Conservation (phyloP, 1,140 invertebrate species). For the Stegodyphus mimosarum region DNA sequence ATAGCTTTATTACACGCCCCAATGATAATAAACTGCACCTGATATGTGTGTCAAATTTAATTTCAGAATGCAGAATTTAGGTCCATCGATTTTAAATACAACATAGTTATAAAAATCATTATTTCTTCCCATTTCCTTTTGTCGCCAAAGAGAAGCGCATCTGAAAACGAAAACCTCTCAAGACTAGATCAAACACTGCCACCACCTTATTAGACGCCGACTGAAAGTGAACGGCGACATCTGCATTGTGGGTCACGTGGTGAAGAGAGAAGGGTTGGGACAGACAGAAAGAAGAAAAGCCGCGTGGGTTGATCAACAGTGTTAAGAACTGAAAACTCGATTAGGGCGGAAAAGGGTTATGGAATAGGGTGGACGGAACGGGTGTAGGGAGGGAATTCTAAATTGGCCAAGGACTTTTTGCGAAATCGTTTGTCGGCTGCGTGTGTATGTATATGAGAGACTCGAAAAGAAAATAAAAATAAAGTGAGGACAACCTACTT, state of each 20-base stretch:
- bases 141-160: too few species aligned
- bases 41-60: too few species aligned
- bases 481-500: conserved; percentile 8
- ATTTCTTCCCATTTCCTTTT: too few species aligned
- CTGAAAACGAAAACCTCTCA: too few species aligned
- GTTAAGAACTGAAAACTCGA: conserved; percentile 28
- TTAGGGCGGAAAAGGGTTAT: conserved; percentile 39
- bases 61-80: too few species aligned
- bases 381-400: conserved; percentile 9
- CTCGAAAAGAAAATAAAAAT: conserved; percentile 1
- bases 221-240: background rate
- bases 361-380: background rate
- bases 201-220: too few species aligned
- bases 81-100: too few species aligned
- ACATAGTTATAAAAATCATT: too few species aligned
- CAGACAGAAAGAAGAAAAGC: conserved; percentile 1
- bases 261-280: background rate
- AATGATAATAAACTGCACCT: too few species aligned
- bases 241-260: conserved; percentile 37
- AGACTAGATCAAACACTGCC: too few species aligned
- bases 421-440: conserved; percentile 15
- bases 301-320: conserved; percentile 33
- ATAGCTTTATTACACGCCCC: too few species aligned
- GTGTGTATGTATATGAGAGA: background rate
- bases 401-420: conserved; percentile 58